Base-by-base conservation (phyloP, 2,888 invertebrate genomes). In the Epistrophe eligans region DNA sequence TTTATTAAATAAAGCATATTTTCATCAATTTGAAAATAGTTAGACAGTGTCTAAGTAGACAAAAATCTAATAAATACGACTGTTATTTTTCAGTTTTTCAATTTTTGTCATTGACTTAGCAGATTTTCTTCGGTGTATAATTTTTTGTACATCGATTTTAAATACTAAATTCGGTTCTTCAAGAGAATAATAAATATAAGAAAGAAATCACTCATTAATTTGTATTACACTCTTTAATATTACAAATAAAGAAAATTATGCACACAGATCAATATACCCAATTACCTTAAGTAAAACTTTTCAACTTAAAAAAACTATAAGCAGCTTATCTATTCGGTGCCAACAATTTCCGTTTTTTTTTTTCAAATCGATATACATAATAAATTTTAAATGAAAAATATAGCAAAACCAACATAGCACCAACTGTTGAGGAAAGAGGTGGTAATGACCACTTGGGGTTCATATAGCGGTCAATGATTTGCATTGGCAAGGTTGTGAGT, bases 381-480 rank as follows among this genome's bases (percentile, higher is more conserved):
- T 48, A 17, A 66, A 52, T 43, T 38, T 11, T 55, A 9, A 60
- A 35, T 17, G 32, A 50, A 67, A 50, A 40, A 48, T 2, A 60
- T 11, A 40, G 6, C 50, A 3, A 35, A 50, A 50, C 35, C 13
- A 24, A 35, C 6, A 8, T 19, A 17, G 15, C 15, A 43, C 17
- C 70, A 71, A 50, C 76, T 57, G 52, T 55, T 40, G 55, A 40
- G 7, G 28, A 70, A 55, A 24, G 70, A 70, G 50, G 24, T 70
- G 79, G 57, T 70, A 57, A 24, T 50, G 55, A 79, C 60, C 67
- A 77, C 45, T 71, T 71, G 52, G 19, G 40, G 79, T 66, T 84
- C 76, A 79, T 71, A 52, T 28, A 62, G 76, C 64, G 84, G 84
- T 74, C 79, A 84, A 58, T 79, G 79, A 80, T 84, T 76, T 76